phyloP scores from a whole-genome alignment of 2,888 invertebrate species.

The Pycnomerus fuliginosus region DNA sequence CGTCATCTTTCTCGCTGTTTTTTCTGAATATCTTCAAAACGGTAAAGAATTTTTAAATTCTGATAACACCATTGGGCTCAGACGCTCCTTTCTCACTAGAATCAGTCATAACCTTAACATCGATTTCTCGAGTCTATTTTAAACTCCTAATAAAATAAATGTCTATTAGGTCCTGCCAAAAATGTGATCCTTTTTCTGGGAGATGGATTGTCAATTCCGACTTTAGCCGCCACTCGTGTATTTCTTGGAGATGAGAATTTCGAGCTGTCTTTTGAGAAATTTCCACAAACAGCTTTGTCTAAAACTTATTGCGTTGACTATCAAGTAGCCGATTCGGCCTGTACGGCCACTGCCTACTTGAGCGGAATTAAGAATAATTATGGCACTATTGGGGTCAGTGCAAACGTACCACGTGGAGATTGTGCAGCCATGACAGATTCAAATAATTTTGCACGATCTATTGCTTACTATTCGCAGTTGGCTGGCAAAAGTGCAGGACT shows the following conservation, averaged over 20 bases:
- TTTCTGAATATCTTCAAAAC: too few species aligned
- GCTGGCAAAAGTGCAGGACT: constrained; percentile 63
- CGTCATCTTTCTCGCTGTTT: too few species aligned
- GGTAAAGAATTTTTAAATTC: too few species aligned
- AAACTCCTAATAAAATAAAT: not conserved
- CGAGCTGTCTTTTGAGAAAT: constrained; percentile 70
- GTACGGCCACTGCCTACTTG: constrained; percentile 77
- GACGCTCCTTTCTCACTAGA: too few species aligned
- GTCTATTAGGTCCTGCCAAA: constrained; percentile 55
- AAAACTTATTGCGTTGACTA: constrained; percentile 77
- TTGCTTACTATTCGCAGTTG: constrained; percentile 70
- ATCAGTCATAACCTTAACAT: too few species aligned
- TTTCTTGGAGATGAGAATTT: constrained; percentile 75
- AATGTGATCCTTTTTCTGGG: constrained; percentile 83
- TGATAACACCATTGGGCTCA: too few species aligned
- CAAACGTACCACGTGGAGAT: constrained; percentile 61
- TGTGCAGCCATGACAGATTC: constrained; percentile 61
- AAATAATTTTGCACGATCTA: constrained; percentile 63
- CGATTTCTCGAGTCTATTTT: too few species aligned
- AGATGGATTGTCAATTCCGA: constrained; percentile 85
- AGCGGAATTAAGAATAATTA: constrained; percentile 76
- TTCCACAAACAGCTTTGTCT: constrained; percentile 71
- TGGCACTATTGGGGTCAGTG: constrained; percentile 74
- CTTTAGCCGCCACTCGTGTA: constrained; percentile 73
- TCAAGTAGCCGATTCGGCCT: constrained; percentile 80